phyloP scores from a whole-genome alignment of 2,113 vertebrate genomes.

The Panthera uncia region DNA sequence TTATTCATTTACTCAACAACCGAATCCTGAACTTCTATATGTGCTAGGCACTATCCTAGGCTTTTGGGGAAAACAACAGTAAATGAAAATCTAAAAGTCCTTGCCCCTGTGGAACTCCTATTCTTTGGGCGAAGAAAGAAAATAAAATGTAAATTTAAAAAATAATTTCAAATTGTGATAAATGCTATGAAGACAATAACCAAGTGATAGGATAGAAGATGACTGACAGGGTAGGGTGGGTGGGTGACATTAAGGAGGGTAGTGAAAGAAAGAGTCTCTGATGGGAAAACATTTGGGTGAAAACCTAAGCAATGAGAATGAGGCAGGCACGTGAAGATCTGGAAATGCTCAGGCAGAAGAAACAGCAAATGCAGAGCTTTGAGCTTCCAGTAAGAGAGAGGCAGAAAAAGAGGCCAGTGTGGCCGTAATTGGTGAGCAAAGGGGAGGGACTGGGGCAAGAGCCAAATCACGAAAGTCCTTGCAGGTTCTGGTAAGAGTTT shows the following conservation, averaged over 20 bases:
- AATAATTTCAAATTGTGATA: background rate
- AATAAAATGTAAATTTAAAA: conserved; percentile 1
- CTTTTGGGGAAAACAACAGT: background rate
- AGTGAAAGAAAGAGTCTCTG: background rate
- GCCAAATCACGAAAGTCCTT: background rate
- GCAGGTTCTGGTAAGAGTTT: background rate
- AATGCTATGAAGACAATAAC: background rate
- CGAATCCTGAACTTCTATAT: background rate
- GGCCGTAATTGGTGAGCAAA: background rate
- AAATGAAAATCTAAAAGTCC: background rate
- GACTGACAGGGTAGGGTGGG: background rate
- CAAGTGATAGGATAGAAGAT: background rate
- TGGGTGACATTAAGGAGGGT: background rate
- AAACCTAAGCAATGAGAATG: background rate
- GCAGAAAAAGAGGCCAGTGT: background rate
- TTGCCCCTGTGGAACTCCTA: background rate
- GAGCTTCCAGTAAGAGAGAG: background rate
- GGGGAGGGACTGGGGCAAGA: too few relatives aligned
- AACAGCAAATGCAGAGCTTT: background rate
- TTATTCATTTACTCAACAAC: background rate
- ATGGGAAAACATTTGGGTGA: background rate
- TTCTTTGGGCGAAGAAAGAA: background rate
- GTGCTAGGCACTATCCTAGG: background rate
- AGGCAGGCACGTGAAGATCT: background rate
- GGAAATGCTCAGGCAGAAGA: background rate